Evolutionary conservation across 2,888 invertebrate genomes (phyloP), one percentile per base, ranked within the genome.

Genomic region (Cosmia trapezina): DNA sequence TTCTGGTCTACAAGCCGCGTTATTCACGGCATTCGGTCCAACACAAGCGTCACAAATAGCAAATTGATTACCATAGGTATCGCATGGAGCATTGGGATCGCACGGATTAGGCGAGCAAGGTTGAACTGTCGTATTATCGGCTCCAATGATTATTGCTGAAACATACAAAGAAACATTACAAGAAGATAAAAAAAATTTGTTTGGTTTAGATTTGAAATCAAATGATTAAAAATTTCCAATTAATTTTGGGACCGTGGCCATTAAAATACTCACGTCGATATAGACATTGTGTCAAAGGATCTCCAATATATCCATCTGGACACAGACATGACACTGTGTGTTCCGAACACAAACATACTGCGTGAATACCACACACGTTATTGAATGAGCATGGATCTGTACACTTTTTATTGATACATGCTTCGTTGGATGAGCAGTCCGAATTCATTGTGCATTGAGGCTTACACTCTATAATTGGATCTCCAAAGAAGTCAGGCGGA

Each of bases 301-400:
- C 98, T 71, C 98, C 99, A 78, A 97, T 97, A 88, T 97, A 98
- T 67, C 98, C 98, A 78, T 97, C 97, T 56, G 97, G 96, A 90
- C 98, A 99, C 62, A 97, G 94, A 90, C 98, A 99, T 43, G 97
- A 97, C n/a, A 98, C 98, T 6, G 98, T 97, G 89, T 99, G 98
- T 89, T 98, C 97, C 49, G 97, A 96, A 56, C 98, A 98, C 86
- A 97, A 96, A 89, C 99, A 99, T 68, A 97, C 96, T 22, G 98
- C 98, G 90, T 98, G 97, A 17, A 98, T 95, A 67, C 98, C 98
- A 90, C 99, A 99, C 57, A 98, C 94, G 79, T 97, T 97, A 60
- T 97, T 97, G 51, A 97, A 94, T 8, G 95, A 91, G 89, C 98
- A 98, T 37, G 98, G 98, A 93, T 98, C 97, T 73, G 96, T 93